Base-by-base conservation (phyloP, 1,140 invertebrate species). In the Drosophila pachea region DNA sequence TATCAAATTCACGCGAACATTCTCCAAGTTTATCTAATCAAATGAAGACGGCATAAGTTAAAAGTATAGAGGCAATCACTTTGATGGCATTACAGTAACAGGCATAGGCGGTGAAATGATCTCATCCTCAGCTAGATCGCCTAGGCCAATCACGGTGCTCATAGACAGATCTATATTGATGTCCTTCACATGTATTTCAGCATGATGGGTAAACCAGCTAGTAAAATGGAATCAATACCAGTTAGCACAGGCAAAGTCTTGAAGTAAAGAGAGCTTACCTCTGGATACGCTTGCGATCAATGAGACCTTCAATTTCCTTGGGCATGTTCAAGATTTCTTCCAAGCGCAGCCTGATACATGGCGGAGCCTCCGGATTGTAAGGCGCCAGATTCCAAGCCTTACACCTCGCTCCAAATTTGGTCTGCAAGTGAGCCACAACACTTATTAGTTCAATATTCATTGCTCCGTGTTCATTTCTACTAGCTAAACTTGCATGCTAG, bases 121-220 rank as follows among this genome's bases (percentile, higher is more conserved):
- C 91, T 97, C 96, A 90, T 98, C 96, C 87, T 97, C 96, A 4
- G 95, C 91, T 47, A 97, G 92, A 87, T 97, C 96, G 0, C 93
- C 91, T 0, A 98, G 88, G 6, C 94, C 95, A 32, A 93, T 92
- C 0, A 96, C 91, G 5, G 94, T 95, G 81, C 94, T 96, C 93
- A 96, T 96, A 14, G 93, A 93, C 43, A 98, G 91, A 14, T 92
- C 90, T 66, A 97, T 88, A 59, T 90, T 91, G 49, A 96, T 90
- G 83, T 96, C 93, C 29, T 91, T 90, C 0, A 95, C 91, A 54
- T 92, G 91, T 7, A 94, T 91, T 40, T 94, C 92, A 5, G 96
- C 83, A 45, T 92, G 70, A 69, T 91, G 89, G n/a, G 76, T 77
- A 45, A 90, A 88, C 90, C 90, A 91, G 40, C 87, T 89, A 36